phyloP scores from a whole-genome alignment of 2,888 invertebrate genomes.

The Diarsia brunnea region DNA sequence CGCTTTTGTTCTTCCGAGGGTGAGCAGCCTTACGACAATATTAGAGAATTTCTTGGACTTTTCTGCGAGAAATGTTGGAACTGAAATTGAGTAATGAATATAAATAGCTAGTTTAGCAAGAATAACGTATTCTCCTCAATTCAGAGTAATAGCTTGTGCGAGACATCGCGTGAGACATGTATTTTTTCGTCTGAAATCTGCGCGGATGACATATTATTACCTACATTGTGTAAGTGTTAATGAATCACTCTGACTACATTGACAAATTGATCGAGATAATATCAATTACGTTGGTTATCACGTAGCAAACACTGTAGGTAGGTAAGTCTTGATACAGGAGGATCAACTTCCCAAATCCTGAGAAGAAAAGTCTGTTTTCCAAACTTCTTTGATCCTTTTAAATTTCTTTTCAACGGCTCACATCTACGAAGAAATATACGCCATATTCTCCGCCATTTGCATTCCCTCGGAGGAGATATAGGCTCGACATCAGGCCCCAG shows the following conservation, averaged over 20 bases:
- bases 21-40: constrained; percentile 25
- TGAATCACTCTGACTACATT: constrained; percentile 25
- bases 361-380: constrained; percentile 24
- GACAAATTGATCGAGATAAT: constrained; percentile 15
- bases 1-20: constrained; percentile 39
- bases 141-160: constrained; percentile 40
- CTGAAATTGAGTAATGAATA: constrained; percentile 62
- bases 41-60: constrained; percentile 46
- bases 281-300: not conserved
- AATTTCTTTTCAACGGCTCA: constrained; percentile 56
- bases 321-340: not conserved
- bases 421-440: constrained; percentile 47
- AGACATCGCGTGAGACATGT: constrained; percentile 38
- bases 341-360: constrained; percentile 8
- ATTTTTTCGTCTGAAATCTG: constrained; percentile 35
- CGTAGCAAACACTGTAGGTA: not conserved
- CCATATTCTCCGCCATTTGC: constrained; percentile 58
- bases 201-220: constrained; percentile 27
- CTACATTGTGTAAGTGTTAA: constrained; percentile 22
- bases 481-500: constrained; percentile 55
- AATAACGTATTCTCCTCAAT: constrained; percentile 44
- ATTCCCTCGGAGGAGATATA: constrained; percentile 56
- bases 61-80: constrained; percentile 44
- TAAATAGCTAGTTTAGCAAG: constrained; percentile 54
- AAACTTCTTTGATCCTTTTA: constrained; percentile 48